phyloP scores from a whole-genome alignment of 2,113 vertebrate genomes.

The Morone saxatilis region DNA sequence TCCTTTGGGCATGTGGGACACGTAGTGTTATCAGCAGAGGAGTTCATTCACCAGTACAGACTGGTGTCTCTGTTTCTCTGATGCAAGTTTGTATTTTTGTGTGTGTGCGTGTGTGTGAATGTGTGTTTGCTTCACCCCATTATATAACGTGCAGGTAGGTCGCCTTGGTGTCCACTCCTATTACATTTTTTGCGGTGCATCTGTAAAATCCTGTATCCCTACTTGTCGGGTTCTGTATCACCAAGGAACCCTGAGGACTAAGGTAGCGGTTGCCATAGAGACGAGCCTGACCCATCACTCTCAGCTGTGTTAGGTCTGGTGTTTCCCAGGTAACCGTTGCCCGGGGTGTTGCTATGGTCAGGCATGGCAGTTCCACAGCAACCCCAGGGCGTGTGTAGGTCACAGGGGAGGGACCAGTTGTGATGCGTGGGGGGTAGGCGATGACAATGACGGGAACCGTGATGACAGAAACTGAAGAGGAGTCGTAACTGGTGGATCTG shows the following conservation, averaged over 20 bases:
- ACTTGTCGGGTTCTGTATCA: constrained; percentile 89
- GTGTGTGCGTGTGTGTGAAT: not conserved
- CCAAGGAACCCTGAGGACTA: constrained; percentile 90
- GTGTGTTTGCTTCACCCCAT: constrained; percentile 46
- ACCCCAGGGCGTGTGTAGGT: constrained; percentile 89
- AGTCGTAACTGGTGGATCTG: constrained; percentile 77
- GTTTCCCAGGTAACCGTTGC: constrained; percentile 92
- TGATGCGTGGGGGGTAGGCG: constrained; percentile 93
- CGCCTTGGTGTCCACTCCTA: constrained; percentile 91
- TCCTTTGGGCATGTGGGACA: constrained; percentile 68
- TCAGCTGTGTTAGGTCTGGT: constrained; percentile 89
- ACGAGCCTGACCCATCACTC: constrained; percentile 85
- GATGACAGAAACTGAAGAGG: constrained; percentile 75
- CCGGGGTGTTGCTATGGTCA: constrained; percentile 89
- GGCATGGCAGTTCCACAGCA: constrained; percentile 89
- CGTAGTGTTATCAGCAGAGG: constrained; percentile 19
- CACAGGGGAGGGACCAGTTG: constrained; percentile 87
- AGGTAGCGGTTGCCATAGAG: constrained; percentile 91
- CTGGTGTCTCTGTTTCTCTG: constrained; percentile 21
- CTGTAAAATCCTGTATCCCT: constrained; percentile 92
- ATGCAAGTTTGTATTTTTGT: constrained; percentile 14
- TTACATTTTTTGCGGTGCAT: constrained; percentile 92
- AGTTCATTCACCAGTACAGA: constrained; percentile 41
- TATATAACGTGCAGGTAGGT: constrained; percentile 94
- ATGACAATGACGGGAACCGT: constrained; percentile 93